A percentile compares a stretch with the other conserved stretches of the same genome.
These are phyloP conservation scores for Cyclopterus lumpus DNA, from an alignment of 2,797 vertebrate genomes.

Conservation along the genomic window DNA sequence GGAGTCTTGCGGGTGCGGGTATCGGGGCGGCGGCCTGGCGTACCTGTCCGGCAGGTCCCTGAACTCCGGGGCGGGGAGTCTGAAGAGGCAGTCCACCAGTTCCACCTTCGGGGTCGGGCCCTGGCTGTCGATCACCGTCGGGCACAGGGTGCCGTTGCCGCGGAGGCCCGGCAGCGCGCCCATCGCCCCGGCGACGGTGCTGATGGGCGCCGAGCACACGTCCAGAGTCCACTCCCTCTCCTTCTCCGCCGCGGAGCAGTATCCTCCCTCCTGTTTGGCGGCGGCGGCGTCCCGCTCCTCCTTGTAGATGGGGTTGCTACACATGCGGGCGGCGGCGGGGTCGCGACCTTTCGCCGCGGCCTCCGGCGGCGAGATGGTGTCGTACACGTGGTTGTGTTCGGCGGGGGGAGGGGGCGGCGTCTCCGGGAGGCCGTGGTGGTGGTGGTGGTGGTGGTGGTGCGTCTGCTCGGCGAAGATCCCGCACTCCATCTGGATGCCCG, in stretches of 20 bases:
- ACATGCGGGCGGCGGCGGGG: slow-evolving; percentile 81
- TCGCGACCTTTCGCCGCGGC: slow-evolving; percentile 35
- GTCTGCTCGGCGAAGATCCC: slow-evolving; percentile 90
- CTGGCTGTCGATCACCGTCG: slow-evolving; percentile 88
- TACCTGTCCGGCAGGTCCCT: slow-evolving; percentile 89
- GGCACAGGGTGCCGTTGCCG: slow-evolving; percentile 90
- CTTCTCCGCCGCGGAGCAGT: slow-evolving; percentile 89
- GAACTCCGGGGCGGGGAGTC: slow-evolving; percentile 90
- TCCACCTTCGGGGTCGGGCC: slow-evolving; percentile 87
- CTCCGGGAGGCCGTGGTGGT: slow-evolving; percentile 82
- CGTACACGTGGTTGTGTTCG: slow-evolving; percentile 89
- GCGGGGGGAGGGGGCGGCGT: slow-evolving; percentile 84
- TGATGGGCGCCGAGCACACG: slow-evolving; percentile 90
- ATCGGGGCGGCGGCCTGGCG: slow-evolving; percentile 88
- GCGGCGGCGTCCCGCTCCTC: slow-evolving; percentile 84
- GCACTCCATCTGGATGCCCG: slow-evolving; percentile 94
- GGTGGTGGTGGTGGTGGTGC: slow-evolving; percentile 76
- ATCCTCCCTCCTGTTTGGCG: slow-evolving; percentile 83
- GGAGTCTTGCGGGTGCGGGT: slow-evolving; percentile 89
- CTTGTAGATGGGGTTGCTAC: slow-evolving; percentile 93
- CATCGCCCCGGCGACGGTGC: slow-evolving; percentile 89
- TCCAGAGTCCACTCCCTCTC: slow-evolving; percentile 94
- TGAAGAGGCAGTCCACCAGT: slow-evolving; percentile 94
- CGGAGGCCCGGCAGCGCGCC: slow-evolving; percentile 84
- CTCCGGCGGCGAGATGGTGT: slow-evolving; percentile 86